Conservation (phyloP, 2,113 vertebrate species). For the Cnemophilus loriae region DNA sequence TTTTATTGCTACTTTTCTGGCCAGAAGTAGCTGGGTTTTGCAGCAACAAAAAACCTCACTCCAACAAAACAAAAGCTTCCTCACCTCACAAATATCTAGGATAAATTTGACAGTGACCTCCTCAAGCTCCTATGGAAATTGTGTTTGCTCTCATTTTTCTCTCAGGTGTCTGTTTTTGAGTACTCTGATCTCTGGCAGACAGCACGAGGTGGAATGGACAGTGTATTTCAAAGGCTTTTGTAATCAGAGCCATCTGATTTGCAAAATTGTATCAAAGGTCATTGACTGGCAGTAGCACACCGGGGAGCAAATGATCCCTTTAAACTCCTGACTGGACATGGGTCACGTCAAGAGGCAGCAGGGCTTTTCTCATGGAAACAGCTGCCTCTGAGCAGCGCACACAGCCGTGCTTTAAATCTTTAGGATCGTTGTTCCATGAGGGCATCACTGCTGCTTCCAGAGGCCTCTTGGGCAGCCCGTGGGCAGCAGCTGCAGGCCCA, state of each 20-base stretch:
- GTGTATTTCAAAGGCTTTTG: neutral
- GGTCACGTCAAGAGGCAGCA: neutral
- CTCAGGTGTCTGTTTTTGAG: neutral
- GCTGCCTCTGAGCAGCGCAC: fast-evolving
- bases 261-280: neutral
- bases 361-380: fast-evolving
- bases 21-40: neutral
- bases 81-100: neutral
- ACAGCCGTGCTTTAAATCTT: fast-evolving
- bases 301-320: neutral
- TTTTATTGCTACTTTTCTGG: neutral
- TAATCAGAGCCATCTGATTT: neutral
- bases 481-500: neutral
- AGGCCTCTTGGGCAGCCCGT: fast-evolving
- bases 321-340: neutral
- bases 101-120: neutral
- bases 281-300: neutral
- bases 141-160: fast-evolving
- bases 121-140: neutral
- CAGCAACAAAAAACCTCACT: neutral
- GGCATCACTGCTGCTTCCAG: fast-evolving
- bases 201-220: fast-evolving
- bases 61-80: neutral
- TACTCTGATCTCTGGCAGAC: neutral
- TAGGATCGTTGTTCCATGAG: fast-evolving